Conservation (phyloP, 1,140 invertebrate genomes). For the Drosophila nikananu region DNA sequence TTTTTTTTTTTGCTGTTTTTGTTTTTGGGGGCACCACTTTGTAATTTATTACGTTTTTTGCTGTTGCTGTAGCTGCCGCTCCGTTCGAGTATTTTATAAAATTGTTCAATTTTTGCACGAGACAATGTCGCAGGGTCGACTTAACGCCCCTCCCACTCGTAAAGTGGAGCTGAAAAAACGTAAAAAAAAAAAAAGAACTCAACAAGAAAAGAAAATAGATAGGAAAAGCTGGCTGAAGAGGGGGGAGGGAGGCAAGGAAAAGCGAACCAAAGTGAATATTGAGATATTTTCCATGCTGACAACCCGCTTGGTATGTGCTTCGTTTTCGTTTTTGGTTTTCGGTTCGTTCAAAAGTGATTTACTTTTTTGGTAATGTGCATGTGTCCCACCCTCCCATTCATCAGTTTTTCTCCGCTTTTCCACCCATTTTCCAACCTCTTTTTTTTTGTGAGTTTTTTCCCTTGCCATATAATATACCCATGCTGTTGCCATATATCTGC, state of each 20-base stretch:
- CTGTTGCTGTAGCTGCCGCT: constrained; percentile 18
- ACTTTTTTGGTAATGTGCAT: constrained; percentile 71
- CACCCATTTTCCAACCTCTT: constrained; percentile 28
- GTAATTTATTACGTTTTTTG: constrained; percentile 75
- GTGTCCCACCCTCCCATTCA: constrained; percentile 17
- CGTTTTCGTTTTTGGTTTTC: constrained; percentile 21
- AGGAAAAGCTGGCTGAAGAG: not conserved
- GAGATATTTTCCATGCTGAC: constrained; percentile 65
- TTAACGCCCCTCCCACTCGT: constrained; percentile 28
- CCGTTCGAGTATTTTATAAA: constrained; percentile 54
- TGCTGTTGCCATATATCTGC: constrained; percentile 22
- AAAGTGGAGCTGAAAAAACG: constrained; percentile 32
- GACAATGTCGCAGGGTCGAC: constrained; percentile 54
- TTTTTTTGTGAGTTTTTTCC: constrained; percentile 31
- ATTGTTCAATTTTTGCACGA: constrained; percentile 62
- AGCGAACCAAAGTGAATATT: constrained; percentile 64
- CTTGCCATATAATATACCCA: constrained; percentile 25
- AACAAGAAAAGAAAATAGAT: not conserved
- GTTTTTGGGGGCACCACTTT: constrained; percentile 51
- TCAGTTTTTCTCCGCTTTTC: constrained; percentile 2
- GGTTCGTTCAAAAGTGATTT: constrained; percentile 69
- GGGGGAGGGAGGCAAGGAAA: not conserved
- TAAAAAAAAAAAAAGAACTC: constrained; percentile 2
- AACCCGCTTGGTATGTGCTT: constrained; percentile 27
- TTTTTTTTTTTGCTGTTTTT: constrained; percentile 19